A percentile compares a stretch with the other conserved stretches of the same genome.
phyloP scores from a whole-genome alignment of 2,888 invertebrate genomes.

The Adela reaumurella region DNA sequence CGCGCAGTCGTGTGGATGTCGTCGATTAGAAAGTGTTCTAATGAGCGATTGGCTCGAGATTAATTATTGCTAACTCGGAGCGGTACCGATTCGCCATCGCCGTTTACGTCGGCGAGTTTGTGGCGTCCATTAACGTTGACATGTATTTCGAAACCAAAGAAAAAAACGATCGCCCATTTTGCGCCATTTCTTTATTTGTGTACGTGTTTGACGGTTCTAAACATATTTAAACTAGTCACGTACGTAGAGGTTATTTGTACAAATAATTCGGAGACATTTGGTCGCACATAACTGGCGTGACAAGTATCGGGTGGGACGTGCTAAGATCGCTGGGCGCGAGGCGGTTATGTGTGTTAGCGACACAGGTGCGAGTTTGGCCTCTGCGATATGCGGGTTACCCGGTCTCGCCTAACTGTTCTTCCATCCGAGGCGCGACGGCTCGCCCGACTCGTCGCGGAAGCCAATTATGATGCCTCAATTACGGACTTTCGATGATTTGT shows the following conservation, averaged over 20 bases:
- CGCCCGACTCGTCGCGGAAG: not conserved
- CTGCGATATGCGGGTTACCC: slow-evolving; percentile 39
- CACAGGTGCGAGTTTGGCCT: slow-evolving; percentile 16
- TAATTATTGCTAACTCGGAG: not conserved
- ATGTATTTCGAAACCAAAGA: too few species aligned
- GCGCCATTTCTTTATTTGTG: too few species aligned
- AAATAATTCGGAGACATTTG: too few species aligned
- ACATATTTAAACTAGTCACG: too few species aligned
- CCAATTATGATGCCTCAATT: not conserved
- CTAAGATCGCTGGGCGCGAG: slow-evolving; percentile 7
- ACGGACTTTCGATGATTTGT: not conserved
- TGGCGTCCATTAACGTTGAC: too few species aligned
- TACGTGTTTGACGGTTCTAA: too few species aligned
- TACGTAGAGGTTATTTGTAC: too few species aligned
- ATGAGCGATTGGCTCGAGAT: slow-evolving; percentile 35
- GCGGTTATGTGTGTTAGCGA: slow-evolving; percentile 31
- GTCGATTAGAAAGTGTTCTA: slow-evolving; percentile 51
- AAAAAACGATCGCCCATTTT: too few species aligned
- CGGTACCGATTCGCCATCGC: too few species aligned
- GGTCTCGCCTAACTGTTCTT: slow-evolving; percentile 46
- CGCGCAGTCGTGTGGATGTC: slow-evolving; percentile 22
- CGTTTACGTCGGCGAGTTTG: too few species aligned
- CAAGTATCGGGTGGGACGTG: too few species aligned
- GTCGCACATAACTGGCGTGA: too few species aligned
- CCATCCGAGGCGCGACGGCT: slow-evolving; percentile 9